Base-by-base conservation (phyloP, 2,888 invertebrate species). In the Pterostichus niger region DNA sequence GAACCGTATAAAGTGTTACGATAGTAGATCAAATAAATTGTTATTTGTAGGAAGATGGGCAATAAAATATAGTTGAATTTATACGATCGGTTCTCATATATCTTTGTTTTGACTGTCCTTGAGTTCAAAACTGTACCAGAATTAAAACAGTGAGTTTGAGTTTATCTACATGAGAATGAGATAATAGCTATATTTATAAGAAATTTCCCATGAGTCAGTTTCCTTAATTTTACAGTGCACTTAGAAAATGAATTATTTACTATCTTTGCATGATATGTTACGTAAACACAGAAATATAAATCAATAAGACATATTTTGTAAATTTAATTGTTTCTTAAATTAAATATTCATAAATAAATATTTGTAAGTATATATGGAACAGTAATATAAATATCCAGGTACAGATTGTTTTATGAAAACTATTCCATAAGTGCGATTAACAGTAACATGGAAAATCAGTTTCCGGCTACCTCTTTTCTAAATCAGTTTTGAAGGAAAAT, bases 121-220 rank as follows among this genome's bases (percentile, higher is more conserved):
- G 10, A 59, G 44, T 40, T 3, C 7, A 15, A 35, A 68, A 59
- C 59, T 59, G 1, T 40, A 13, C 68, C n/a, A 44, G 40, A 68
- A 71, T 46, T 44, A 71, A 71, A 71, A 71, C 40, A n/a, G 44
- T 15, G 17, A 11, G 6, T 10, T 2, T 46, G 9, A 11, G 24
- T 31, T 33, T 64, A 6, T 64, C 64, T 24, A 24, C 3, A 15
- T 40, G 5, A 46, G 17, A 17, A 2, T 71, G 40, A 71, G 71
- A 71, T 71, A 71, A 71, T 71, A 11, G 2, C 71, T 71, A 71
- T 46, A 71, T 71, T 71, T 71, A 71, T 4, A 11, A 15, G 11
- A 24, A 59, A n/a, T 71, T 15, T 46, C 44, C 46, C 31, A 17
- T 44, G 71, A 71, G 13, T 71, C 44, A 46, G 15, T 24, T 17